Conservation (phyloP, 2,888 invertebrate species). For the Drosophila kambysellisi region DNA sequence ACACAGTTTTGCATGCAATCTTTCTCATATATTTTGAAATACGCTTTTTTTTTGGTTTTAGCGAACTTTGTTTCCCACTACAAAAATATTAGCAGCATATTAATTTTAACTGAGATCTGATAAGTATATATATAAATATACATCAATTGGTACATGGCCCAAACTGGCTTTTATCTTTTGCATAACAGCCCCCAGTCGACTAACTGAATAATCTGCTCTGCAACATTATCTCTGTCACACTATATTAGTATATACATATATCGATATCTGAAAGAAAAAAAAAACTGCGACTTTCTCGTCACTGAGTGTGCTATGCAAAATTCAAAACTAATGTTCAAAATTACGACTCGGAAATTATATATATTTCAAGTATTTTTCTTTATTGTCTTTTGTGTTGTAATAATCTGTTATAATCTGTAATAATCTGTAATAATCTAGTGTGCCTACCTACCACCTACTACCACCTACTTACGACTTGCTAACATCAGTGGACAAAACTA, state of each 20-base stretch:
- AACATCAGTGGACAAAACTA: conserved; percentile 47
- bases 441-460: conserved; percentile 30
- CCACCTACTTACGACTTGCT: conserved; percentile 28
- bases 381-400: conserved; percentile 22
- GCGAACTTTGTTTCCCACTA: not conserved
- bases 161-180: conserved; percentile 67
- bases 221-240: not conserved
- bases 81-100: not conserved
- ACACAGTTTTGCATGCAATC: conserved; percentile 37
- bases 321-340: conserved; percentile 37
- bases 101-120: conserved; percentile 6
- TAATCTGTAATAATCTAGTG: conserved; percentile 22
- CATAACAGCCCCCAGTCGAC: conserved; percentile 45
- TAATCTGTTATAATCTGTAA: conserved; percentile 7
- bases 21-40: not conserved
- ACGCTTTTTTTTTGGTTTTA: conserved; percentile 17
- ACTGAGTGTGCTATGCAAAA: conserved; percentile 59
- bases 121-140: not conserved
- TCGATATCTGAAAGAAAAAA: not conserved
- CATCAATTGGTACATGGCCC: conserved; percentile 39
- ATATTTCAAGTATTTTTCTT: conserved; percentile 1
- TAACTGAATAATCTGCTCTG: not conserved
- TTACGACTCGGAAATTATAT: conserved; percentile 30
- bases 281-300: not conserved
- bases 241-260: too few species aligned